Conservation (phyloP, 2,888 invertebrate genomes). For the Melikaiella ostensackeni region DNA sequence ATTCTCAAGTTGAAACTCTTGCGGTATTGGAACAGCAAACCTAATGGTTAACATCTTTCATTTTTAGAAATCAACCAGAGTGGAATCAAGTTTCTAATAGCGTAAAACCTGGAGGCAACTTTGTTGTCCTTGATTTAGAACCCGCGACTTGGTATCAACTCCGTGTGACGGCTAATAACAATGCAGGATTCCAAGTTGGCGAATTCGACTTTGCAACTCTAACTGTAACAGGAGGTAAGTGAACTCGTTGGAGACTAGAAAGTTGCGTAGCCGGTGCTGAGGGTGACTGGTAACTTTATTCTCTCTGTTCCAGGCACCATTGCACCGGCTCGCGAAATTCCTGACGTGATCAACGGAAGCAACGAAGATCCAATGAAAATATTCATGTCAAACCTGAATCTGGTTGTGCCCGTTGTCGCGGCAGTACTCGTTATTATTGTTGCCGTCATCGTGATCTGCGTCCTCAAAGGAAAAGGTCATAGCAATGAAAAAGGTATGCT, state of each 20-base stretch:
- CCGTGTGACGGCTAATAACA: conserved; percentile 95
- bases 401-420: conserved; percentile 95
- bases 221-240: conserved; percentile 94
- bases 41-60: neutral
- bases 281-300: conserved; percentile 64
- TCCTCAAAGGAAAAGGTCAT: conserved; percentile 91
- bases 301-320: conserved; percentile 93
- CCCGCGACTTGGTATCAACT: conserved; percentile 97
- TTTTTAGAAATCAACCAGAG: conserved; percentile 86
- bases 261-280: conserved; percentile 69
- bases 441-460: conserved; percentile 95
- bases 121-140: conserved; percentile 93
- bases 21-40: neutral
- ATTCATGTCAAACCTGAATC: conserved; percentile 93
- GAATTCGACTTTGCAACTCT: conserved; percentile 97
- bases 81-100: conserved; percentile 97
- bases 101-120: conserved; percentile 93
- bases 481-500: conserved; percentile 85
- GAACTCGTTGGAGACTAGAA: conserved; percentile 29
- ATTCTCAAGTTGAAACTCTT: neutral
- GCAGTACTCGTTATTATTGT: conserved; percentile 95
- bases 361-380: conserved; percentile 90
- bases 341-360: conserved; percentile 81
- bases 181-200: conserved; percentile 96
- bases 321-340: conserved; percentile 92